Conservation (phyloP, 1,140 invertebrate genomes). For the Euschistus heros region DNA sequence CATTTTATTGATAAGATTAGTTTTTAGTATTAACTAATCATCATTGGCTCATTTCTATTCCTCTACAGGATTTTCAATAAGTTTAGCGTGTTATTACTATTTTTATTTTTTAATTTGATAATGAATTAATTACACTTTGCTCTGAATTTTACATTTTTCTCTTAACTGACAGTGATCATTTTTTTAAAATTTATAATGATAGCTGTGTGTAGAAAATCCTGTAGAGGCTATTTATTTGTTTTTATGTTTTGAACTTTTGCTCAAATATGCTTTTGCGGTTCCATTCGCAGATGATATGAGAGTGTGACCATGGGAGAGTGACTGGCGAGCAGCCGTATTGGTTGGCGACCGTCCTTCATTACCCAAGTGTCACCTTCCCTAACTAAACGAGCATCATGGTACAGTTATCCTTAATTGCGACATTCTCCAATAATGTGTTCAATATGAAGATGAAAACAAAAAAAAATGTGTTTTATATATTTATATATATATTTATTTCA, state of each 20-base stretch:
- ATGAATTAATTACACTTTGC: neutral
- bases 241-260: constrained; percentile 23
- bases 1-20: too few relatives aligned
- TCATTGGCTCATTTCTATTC: neutral
- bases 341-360: constrained; percentile 14
- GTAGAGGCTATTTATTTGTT: constrained; percentile 11
- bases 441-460: neutral
- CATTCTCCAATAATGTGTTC: constrained; percentile 5
- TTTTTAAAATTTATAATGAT: too few relatives aligned
- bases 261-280: constrained; percentile 31
- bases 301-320: constrained; percentile 20
- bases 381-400: constrained; percentile 10
- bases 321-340: constrained; percentile 16
- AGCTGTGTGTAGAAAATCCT: neutral
- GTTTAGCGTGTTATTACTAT: neutral
- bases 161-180: too few relatives aligned
- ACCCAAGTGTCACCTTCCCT: constrained; percentile 20
- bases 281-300: constrained; percentile 31
- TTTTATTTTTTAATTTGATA: neutral
- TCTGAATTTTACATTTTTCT: neutral
- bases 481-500: neutral
- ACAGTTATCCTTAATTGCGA: constrained; percentile 12
- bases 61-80: neutral
- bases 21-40: too few relatives aligned
- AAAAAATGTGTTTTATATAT: constrained; percentile 2